Conservation (phyloP, 2,113 vertebrate genomes). For the Galbula dea region DNA sequence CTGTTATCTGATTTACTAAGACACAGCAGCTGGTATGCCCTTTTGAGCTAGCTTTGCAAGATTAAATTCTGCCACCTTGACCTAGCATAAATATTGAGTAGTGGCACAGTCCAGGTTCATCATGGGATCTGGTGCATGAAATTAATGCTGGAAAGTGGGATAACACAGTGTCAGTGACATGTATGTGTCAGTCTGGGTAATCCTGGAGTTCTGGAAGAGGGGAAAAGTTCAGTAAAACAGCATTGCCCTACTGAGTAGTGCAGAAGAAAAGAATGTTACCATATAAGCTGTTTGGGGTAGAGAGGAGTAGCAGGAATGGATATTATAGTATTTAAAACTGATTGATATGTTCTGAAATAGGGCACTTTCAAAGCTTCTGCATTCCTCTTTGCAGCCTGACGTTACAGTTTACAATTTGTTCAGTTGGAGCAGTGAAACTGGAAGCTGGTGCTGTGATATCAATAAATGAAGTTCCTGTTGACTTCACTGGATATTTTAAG, state of each 20-base stretch:
- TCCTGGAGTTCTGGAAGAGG: slow-evolving; percentile 39
- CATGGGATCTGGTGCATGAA: slow-evolving; percentile 62
- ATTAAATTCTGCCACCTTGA: slow-evolving; percentile 62
- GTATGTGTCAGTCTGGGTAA: slow-evolving; percentile 33
- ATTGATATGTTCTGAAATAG: not conserved
- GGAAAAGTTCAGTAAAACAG: slow-evolving; percentile 49
- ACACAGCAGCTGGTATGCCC: slow-evolving; percentile 37
- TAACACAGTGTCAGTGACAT: slow-evolving; percentile 34
- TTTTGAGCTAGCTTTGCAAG: slow-evolving; percentile 49
- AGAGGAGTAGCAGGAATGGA: not conserved
- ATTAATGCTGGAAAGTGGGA: slow-evolving; percentile 56
- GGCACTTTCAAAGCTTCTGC: not conserved
- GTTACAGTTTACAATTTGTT: not conserved
- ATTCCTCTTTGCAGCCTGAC: not conserved
- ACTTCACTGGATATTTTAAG: slow-evolving; percentile 29
- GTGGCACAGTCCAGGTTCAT: slow-evolving; percentile 13
- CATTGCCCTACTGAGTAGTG: not conserved
- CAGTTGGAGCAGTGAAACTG: not conserved
- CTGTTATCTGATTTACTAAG: slow-evolving; percentile 60
- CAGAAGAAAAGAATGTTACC: not conserved
- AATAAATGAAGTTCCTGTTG: not conserved
- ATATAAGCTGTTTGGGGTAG: not conserved
- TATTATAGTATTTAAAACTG: not conserved
- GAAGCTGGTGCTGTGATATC: not conserved
- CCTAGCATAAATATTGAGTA: slow-evolving; percentile 44